Evolutionary conservation across 1,140 invertebrate genomes (phyloP).

Genomic region (Drosophila pseudoananassae): DNA sequence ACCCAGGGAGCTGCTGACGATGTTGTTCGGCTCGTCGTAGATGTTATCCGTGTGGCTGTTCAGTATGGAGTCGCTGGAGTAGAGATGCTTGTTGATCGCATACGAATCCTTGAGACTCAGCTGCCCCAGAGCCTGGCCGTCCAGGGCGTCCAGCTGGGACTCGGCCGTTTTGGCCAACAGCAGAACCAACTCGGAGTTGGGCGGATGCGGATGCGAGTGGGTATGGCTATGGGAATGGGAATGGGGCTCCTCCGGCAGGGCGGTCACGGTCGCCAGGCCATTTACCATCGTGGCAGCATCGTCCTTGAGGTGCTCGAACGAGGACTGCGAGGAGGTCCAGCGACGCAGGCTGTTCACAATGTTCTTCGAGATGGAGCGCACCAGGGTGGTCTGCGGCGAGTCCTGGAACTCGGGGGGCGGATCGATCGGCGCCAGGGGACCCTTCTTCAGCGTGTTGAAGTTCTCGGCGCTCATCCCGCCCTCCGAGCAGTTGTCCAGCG

Average conservation of each 20-base stretch:
- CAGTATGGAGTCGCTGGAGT: slow-evolving; percentile 80
- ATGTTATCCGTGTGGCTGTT: slow-evolving; percentile 82
- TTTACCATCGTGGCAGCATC: slow-evolving; percentile 46
- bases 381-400: slow-evolving; percentile 81
- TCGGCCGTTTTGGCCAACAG: slow-evolving; percentile 39
- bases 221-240: background rate
- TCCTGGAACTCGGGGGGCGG: slow-evolving; percentile 91
- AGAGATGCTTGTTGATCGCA: slow-evolving; percentile 78
- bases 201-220: background rate
- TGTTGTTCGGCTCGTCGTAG: slow-evolving; percentile 82
- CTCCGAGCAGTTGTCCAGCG: slow-evolving; percentile 88
- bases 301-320: slow-evolving; percentile 76
- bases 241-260: slow-evolving; percentile 18
- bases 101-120: slow-evolving; percentile 71
- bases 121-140: slow-evolving; percentile 26
- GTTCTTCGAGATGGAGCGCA: slow-evolving; percentile 77
- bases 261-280: slow-evolving; percentile 9
- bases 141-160: slow-evolving; percentile 21
- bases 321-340: slow-evolving; percentile 81
- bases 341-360: slow-evolving; percentile 73
- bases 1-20: slow-evolving; percentile 74
- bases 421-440: slow-evolving; percentile 89
- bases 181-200: slow-evolving; percentile 50
- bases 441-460: slow-evolving; percentile 92
- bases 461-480: slow-evolving; percentile 90